Conservation (phyloP, 2,888 invertebrate species). For the Doris montereyensis region DNA sequence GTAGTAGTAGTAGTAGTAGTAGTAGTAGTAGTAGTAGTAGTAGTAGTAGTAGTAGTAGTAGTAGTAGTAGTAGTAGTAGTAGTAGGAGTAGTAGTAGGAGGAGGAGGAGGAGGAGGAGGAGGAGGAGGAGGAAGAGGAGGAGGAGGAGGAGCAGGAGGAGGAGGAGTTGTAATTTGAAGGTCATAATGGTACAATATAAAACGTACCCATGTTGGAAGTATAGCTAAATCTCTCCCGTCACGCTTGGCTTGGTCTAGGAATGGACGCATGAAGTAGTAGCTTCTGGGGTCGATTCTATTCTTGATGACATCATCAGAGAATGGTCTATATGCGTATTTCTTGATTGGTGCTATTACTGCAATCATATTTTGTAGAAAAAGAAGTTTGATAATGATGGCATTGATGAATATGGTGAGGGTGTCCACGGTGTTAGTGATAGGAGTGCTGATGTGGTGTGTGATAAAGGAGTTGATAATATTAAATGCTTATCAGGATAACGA, state of each 20-base stretch:
- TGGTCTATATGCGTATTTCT: neutral
- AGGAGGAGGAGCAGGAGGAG: neutral
- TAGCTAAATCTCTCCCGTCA: neutral
- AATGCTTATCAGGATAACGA: no score
- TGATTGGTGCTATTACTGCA: no score
- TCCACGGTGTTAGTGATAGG: no score
- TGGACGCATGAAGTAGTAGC: neutral
- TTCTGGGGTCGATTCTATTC: neutral
- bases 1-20: neutral
- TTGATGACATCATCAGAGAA: neutral
- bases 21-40: neutral
- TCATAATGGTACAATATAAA: neutral
- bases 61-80: neutral
- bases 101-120: neutral
- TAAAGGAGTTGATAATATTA: no score
- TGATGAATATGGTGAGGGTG: no score
- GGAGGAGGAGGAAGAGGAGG: neutral
- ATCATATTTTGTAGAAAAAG: no score
- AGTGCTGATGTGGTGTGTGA: no score
- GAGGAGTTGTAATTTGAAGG: neutral
- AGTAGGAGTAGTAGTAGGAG: neutral
- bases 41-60: neutral
- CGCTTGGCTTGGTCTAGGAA: neutral
- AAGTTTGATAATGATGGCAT: no score
- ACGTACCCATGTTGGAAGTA: neutral